Percentiles rank a stretch among this genome's conserved stretches.
phyloP scores from a whole-genome alignment of 2,113 vertebrate genomes.

The Clupea harengus region DNA sequence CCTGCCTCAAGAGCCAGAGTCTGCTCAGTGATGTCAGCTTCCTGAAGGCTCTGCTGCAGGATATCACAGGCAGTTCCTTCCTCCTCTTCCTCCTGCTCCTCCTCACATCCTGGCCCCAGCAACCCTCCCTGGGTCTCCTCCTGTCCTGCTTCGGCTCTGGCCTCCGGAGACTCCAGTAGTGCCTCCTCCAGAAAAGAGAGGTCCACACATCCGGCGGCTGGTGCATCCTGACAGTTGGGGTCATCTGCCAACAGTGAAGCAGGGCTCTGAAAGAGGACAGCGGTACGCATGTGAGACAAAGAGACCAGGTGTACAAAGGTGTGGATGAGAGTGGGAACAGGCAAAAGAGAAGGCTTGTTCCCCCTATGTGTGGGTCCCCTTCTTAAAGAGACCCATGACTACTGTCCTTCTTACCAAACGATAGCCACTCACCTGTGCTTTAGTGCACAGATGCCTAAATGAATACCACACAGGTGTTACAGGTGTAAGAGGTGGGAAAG shows the following conservation, averaged over 20 bases:
- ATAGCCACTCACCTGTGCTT: not conserved
- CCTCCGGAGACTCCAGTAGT: conserved; percentile 68
- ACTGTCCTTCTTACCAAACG: not conserved
- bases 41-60: conserved; percentile 76
- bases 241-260: conserved; percentile 73
- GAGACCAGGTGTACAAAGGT: not conserved
- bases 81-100: conserved; percentile 48
- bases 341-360: not conserved
- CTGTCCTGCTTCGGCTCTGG: conserved; percentile 20
- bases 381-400: not conserved
- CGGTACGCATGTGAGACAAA: not conserved
- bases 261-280: conserved; percentile 64
- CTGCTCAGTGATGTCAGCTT: conserved; percentile 78
- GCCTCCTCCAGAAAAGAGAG: conserved; percentile 79
- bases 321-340: not conserved
- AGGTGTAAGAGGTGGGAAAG: not conserved
- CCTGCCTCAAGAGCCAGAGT: conserved; percentile 74
- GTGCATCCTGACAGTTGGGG: conserved; percentile 64
- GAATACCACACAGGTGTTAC: not conserved
- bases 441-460: not conserved
- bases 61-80: conserved; percentile 66
- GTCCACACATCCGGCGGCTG: conserved; percentile 72
- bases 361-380: not conserved
- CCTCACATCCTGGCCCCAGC: conserved; percentile 50
- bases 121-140: conserved; percentile 54